Evolutionary conservation across 2,888 invertebrate species (phyloP).

Genomic region (Flexamia atlantica): DNA sequence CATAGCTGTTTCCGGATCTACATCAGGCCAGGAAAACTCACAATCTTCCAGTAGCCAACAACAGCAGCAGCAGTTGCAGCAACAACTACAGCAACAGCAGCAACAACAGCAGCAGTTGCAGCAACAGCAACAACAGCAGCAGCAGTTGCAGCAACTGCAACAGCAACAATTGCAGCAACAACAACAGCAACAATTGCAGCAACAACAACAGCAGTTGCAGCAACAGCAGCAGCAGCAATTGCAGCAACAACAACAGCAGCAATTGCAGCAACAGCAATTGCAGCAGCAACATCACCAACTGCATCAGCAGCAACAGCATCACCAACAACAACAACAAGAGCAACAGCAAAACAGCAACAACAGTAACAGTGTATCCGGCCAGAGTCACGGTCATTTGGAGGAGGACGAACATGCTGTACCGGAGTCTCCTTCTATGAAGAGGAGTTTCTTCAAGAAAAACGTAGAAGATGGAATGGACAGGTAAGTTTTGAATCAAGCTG

Average conservation of each 20-base stretch:
- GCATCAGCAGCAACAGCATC: conserved; percentile 4
- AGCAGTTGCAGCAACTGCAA: conserved; percentile 10
- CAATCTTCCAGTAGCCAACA: neutral
- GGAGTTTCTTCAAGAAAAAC: conserved; percentile 89
- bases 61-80: neutral
- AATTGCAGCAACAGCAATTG: neutral
- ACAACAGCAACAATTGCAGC: neutral
- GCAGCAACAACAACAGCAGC: neutral
- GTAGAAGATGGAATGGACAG: conserved; percentile 96
- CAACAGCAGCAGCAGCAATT: neutral
- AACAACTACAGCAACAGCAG: neutral
- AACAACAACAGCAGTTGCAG: neutral
- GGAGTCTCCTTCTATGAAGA: conserved; percentile 76
- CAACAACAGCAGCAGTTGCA: neutral
- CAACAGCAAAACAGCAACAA: conserved; percentile 20
- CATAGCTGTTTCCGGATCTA: conserved; percentile 12
- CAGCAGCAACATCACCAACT: neutral
- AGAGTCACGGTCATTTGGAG: conserved; percentile 48
- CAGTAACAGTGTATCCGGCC: neutral
- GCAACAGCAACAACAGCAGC: neutral
- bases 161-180: neutral
- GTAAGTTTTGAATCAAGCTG: conserved; percentile 76
- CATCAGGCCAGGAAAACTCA: conserved; percentile 7
- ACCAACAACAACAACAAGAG: neutral
- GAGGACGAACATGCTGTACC: conserved; percentile 66